Evolutionary conservation across 2,888 invertebrate genomes (phyloP), one percentile per base, ranked within the genome.

Genomic region (Sarcophaga variegata): DNA sequence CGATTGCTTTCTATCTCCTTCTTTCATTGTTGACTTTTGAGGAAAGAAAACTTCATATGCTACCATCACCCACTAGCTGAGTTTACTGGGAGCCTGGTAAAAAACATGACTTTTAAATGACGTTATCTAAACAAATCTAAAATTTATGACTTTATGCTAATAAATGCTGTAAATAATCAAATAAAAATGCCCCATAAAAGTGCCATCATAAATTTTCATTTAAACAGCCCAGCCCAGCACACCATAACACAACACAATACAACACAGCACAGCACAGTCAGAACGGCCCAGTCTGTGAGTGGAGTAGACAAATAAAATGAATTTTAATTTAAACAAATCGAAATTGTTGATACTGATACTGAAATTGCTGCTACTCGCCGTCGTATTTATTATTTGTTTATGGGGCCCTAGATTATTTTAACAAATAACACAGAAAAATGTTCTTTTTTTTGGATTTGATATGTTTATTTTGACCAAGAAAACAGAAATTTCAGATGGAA

Each of bases 71-170:
- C 63, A 71, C 63, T 25, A 77, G 63, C 71, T 12, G 1, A 11
- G 14, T 12, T 74, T 79, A 54, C 81, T 87, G 87, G 59, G 67
- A 64, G 12, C 87, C 87, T 87, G 81, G 69, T 87, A 85, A 85
- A 87, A 87, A 87, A 84, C 87, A 87, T 87, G 87, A 85, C 82
- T 87, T 87, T 87, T 75, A 87, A 87, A 85, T 87, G 87, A 87
- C 87, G 85, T 72, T 87, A 87, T 87, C 87, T 87, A 85, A 85
- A 85, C 85, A 87, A 85, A 87, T 87, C 87, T 85, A 75, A 84
- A 87, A 84, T 83, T 87, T 87, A 87, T 82, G 75, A 70, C 74
- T 81, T 76, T 75, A 78, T 78, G 76, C 71, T 81, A 67, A 76
- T 64, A 49, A 74, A 62, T 59, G 59, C 17, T 67, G 12, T 4